Conservation (phyloP, 2,797 vertebrate species). For the Cossypha niveicapilla region DNA sequence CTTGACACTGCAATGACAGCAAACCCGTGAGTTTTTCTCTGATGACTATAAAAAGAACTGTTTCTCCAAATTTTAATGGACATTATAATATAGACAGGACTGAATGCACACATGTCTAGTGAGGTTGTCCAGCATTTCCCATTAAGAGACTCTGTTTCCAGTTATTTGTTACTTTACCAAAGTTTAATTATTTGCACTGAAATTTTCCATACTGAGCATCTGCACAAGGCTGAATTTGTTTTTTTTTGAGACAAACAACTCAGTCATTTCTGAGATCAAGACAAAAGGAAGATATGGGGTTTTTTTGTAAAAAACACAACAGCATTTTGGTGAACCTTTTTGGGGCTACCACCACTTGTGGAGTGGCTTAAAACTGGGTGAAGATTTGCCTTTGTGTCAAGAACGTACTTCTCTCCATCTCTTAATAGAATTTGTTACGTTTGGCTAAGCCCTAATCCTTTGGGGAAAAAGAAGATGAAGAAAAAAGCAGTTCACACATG, state of each 20-base stretch:
- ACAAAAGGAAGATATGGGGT: background rate
- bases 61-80: background rate
- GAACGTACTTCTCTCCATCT: background rate
- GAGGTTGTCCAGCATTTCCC: constrained; percentile 15
- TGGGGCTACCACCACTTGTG: background rate
- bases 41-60: background rate
- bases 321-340: background rate
- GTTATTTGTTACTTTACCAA: constrained; percentile 27
- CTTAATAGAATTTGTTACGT: background rate
- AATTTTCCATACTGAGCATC: constrained; percentile 21
- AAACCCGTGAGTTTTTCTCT: background rate
- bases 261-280: background rate
- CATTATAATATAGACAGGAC: background rate
- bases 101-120: background rate
- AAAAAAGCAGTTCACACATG: background rate
- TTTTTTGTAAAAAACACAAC: background rate
- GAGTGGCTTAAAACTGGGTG: background rate
- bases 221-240: background rate
- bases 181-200: constrained; percentile 37
- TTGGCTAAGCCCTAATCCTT: background rate
- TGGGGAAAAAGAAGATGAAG: rapidly evolving
- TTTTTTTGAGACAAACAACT: background rate
- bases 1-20: background rate
- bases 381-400: background rate
- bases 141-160: constrained; percentile 1